Conservation (phyloP, 1,140 invertebrate species). For the Saxidomus purpurata region DNA sequence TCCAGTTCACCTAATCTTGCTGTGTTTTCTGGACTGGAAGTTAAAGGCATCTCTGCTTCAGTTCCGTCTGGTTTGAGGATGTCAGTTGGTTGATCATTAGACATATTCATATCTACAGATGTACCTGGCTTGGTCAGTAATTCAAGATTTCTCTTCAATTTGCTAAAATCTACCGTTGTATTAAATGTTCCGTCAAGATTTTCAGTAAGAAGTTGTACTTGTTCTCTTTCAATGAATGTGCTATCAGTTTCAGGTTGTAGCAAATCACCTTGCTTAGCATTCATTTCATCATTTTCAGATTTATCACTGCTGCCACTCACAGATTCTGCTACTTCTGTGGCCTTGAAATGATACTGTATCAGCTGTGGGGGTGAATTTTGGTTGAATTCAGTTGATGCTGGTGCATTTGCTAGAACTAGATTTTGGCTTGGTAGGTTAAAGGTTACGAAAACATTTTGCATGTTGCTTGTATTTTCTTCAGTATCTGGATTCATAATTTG, state of each 20-base stretch:
- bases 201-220: slow-evolving; percentile 52
- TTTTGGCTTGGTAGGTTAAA: slow-evolving; percentile 19
- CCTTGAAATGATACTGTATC: slow-evolving; percentile 6
- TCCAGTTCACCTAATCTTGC: neutral
- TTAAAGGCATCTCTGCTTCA: neutral
- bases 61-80: slow-evolving; percentile 55
- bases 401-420: slow-evolving; percentile 7
- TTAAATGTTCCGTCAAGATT: slow-evolving; percentile 54
- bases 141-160: slow-evolving; percentile 22
- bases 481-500: neutral
- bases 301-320: neutral
- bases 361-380: neutral
- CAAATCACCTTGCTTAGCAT: neutral
- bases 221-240: slow-evolving; percentile 9
- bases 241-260: neutral
- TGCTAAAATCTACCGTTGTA: slow-evolving; percentile 23
- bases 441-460: slow-evolving; percentile 27
- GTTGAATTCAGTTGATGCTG: neutral
- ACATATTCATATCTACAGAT: neutral
- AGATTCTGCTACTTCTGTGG: neutral
- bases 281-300: neutral
- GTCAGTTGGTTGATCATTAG: neutral
- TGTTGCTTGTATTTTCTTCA: neutral
- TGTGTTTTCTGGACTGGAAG: neutral
- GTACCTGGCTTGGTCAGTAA: neutral